Percentiles rank a stretch among this genome's conserved stretches.
Conservation (phyloP, 1,140 invertebrate genomes). For the Trichoplusia ni region DNA sequence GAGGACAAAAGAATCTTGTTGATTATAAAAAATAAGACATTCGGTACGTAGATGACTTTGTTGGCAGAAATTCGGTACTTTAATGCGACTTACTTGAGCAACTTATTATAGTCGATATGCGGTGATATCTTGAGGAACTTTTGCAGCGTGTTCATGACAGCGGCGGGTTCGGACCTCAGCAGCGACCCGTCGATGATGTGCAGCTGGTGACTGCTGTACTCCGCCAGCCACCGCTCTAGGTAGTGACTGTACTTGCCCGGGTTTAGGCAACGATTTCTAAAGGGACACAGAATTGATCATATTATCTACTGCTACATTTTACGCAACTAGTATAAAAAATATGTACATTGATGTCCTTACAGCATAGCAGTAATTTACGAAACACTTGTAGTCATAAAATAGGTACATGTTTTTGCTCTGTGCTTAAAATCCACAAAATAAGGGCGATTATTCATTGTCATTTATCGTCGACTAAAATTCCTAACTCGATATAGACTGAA, state of each 20-base stretch:
- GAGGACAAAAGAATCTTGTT: too few species aligned
- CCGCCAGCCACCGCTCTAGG: conserved; percentile 96
- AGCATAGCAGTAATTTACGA: too few species aligned
- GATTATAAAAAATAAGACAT: too few species aligned
- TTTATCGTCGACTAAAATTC: too few species aligned
- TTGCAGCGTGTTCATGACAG: conserved; percentile 95
- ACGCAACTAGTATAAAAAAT: not conserved
- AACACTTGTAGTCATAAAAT: too few species aligned
- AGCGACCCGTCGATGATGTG: conserved; percentile 97
- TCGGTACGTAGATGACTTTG: too few species aligned
- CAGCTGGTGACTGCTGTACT: conserved; percentile 94
- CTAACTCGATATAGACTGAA: too few species aligned
- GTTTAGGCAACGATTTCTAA: conserved; percentile 91
- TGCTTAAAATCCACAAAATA: too few species aligned
- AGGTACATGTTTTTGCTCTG: too few species aligned
- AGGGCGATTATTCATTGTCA: too few species aligned
- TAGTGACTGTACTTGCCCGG: conserved; percentile 98
- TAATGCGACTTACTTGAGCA: conserved; percentile 85
- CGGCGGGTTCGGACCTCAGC: conserved; percentile 93
- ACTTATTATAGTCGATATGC: conserved; percentile 93
- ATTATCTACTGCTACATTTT: not conserved
- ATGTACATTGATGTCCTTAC: too few species aligned
- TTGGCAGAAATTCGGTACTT: too few species aligned
- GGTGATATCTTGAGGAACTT: conserved; percentile 96
- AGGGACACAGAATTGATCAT: not conserved